These are phyloP conservation scores for Entomobrya proxima DNA, from an alignment of 2,888 invertebrate genomes.

Conservation along the genomic window DNA sequence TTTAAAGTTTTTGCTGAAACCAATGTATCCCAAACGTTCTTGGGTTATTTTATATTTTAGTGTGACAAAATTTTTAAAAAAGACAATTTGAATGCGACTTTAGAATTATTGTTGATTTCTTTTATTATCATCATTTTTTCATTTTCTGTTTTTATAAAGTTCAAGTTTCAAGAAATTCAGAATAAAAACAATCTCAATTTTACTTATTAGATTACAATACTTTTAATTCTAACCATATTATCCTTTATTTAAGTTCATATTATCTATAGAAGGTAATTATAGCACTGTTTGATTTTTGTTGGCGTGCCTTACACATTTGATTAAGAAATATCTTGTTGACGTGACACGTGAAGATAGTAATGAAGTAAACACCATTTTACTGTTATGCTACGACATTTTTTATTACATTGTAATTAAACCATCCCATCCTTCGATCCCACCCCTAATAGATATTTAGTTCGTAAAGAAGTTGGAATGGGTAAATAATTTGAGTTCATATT, in stretches of 20 bases:
- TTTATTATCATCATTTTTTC: constrained; percentile 35
- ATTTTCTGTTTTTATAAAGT: constrained; percentile 48
- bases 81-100: neutral
- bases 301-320: neutral
- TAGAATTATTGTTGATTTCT: constrained; percentile 20
- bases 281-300: constrained; percentile 38
- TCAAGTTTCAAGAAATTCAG: constrained; percentile 40
- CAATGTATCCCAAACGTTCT: neutral
- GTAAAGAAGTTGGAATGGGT: no score
- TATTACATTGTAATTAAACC: no score
- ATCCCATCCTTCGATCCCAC: no score
- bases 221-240: neutral
- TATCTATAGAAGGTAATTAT: constrained; percentile 12
- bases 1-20: neutral
- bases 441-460: no score
- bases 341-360: neutral
- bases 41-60: neutral
- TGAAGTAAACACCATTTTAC: no score
- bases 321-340: constrained; percentile 17
- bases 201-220: neutral
- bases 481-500: no score
- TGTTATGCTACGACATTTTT: no score
- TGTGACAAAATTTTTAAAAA: neutral
- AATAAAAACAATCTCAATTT: constrained; percentile 64
- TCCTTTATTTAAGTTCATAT: constrained; percentile 8